Conservation (phyloP, 2,113 vertebrate species). For the Circaetus gallicus region DNA sequence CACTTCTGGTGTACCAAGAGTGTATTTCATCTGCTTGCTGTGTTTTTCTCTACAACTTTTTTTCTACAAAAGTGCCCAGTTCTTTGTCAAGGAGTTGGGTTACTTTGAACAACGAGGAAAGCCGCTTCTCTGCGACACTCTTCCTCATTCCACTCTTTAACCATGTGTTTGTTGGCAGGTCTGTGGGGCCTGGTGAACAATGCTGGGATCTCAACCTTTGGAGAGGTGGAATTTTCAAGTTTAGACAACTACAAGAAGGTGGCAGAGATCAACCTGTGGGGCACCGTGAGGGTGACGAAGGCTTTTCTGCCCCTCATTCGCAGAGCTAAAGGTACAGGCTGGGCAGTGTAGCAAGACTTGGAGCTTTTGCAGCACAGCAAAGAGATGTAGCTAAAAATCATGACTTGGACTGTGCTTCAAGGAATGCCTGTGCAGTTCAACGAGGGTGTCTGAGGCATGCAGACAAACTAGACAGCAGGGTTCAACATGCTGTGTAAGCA, state of each 20-base stretch:
- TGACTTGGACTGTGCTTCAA: neutral
- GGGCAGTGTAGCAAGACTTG: neutral
- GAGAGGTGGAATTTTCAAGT: slow-evolving; percentile 87
- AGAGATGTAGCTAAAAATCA: neutral
- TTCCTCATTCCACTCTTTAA: neutral
- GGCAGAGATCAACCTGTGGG: slow-evolving; percentile 86
- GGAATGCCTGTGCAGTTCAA: neutral
- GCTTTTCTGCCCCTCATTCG: slow-evolving; percentile 84
- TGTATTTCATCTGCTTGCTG: neutral
- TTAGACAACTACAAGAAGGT: slow-evolving; percentile 82
- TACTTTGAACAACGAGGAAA: neutral
- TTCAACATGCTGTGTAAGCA: neutral
- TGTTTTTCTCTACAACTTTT: neutral
- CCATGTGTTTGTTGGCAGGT: slow-evolving; percentile 63
- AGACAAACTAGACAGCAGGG: neutral
- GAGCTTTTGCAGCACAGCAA: neutral
- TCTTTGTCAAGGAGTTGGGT: neutral
- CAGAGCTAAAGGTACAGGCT: slow-evolving; percentile 76
- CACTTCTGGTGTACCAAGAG: neutral
- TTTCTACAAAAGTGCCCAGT: neutral
- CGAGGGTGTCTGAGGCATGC: neutral
- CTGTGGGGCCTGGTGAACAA: slow-evolving; percentile 91
- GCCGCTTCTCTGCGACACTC: neutral
- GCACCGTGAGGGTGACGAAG: slow-evolving; percentile 87
- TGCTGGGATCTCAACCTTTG: slow-evolving; percentile 79